Conservation (phyloP, 2,113 vertebrate genomes). For the Dunckerocampus dactyliophorus region DNA sequence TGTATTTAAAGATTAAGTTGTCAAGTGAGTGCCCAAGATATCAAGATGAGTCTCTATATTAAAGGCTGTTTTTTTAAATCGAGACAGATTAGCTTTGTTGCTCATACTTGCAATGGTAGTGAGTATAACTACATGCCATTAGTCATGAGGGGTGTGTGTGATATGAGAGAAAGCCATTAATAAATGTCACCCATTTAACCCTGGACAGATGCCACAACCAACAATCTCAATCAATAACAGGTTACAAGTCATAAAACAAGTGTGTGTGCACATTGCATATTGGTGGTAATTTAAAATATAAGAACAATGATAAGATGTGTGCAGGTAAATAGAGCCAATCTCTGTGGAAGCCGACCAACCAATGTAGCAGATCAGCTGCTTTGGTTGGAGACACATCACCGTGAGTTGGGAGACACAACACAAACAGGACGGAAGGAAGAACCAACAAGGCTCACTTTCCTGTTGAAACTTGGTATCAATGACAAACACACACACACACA, state of each 20-base stretch:
- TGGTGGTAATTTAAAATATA: background rate
- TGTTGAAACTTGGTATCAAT: background rate
- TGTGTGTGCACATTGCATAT: background rate
- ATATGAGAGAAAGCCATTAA: background rate
- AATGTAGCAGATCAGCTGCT: background rate
- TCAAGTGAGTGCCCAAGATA: background rate
- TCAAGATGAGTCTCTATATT: background rate
- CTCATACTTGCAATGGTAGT: background rate
- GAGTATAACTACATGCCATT: background rate
- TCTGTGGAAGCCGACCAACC: too few relatives aligned
- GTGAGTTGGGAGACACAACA: constrained; percentile 12
- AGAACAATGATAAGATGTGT: background rate
- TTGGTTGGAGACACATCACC: constrained; percentile 18
- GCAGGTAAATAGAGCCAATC: background rate
- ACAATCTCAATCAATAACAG: constrained; percentile 5
- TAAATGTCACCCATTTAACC: background rate
- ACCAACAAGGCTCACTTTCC: constrained; percentile 18
- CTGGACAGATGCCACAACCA: constrained; percentile 13
- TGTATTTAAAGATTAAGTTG: background rate
- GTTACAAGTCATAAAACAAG: background rate
- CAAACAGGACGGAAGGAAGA: constrained; percentile 22
- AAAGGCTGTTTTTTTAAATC: background rate
- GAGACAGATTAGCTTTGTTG: too few relatives aligned
- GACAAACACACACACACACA: background rate
- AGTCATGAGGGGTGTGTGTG: constrained; percentile 5